Evolutionary conservation across 1,140 invertebrate species (phyloP).

Genomic region (Diplogasteroides magnus): DNA sequence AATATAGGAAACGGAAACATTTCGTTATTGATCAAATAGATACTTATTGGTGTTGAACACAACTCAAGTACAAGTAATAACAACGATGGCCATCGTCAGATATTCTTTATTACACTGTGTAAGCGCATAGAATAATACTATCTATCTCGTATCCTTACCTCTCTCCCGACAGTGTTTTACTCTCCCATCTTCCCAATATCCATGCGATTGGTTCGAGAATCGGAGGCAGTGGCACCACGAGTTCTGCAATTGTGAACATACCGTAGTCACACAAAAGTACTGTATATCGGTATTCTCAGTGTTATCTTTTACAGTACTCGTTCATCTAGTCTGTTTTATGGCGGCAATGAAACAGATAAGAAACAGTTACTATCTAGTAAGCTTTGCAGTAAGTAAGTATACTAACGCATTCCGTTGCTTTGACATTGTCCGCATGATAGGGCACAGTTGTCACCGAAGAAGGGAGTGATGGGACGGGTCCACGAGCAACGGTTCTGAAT

Average conservation of each 20-base stretch:
- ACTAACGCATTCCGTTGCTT: conserved; percentile 30
- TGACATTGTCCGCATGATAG: conserved; percentile 40
- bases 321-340: no score
- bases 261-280: no score
- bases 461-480: conserved; percentile 42
- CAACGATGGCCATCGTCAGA: neutral
- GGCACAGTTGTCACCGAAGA: conserved; percentile 49
- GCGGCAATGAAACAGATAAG: no score
- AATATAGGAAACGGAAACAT: no score
- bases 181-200: conserved; percentile 45
- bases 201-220: conserved; percentile 43
- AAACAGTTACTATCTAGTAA: no score
- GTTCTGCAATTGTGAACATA: no score
- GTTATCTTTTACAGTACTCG: no score
- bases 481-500: conserved; percentile 45
- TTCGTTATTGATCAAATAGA: no score
- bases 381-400: no score
- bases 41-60: no score
- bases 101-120: neutral
- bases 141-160: conserved; percentile 19
- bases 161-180: conserved; percentile 32
- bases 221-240: conserved; percentile 39
- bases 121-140: neutral
- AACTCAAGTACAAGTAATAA: no score
- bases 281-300: no score